Percentiles rank a stretch among this genome's conserved stretches.
Conservation (phyloP, 2,888 invertebrate species). For the Epicampocera succincta region DNA sequence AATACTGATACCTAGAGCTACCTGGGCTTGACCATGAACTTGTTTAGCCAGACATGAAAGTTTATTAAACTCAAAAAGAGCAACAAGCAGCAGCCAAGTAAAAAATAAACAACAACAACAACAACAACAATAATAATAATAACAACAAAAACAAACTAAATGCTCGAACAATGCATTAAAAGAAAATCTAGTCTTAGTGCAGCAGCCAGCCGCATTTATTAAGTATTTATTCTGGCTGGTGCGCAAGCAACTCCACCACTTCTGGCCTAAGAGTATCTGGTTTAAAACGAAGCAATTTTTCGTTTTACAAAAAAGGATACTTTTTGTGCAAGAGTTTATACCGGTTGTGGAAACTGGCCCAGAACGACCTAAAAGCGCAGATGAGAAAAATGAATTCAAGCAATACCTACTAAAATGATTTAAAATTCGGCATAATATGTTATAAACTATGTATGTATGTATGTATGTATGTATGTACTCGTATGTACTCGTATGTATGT, state of each 20-base stretch:
- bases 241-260: conserved; percentile 16
- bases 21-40: conserved; percentile 69
- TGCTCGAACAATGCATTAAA: conserved; percentile 30
- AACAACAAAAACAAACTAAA: background rate
- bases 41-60: conserved; percentile 69
- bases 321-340: conserved; percentile 3
- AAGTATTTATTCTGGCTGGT: conserved; percentile 8
- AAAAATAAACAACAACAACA: background rate
- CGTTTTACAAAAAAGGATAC: conserved; percentile 18
- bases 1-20: conserved; percentile 20
- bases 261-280: background rate
- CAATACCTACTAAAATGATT: conserved; percentile 53
- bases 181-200: conserved; percentile 10
- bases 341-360: conserved; percentile 3
- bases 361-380: background rate
- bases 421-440: conserved; percentile 27
- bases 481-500: background rate
- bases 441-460: background rate
- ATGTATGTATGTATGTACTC: background rate
- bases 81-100: conserved; percentile 19
- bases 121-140: background rate
- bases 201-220: conserved; percentile 1
- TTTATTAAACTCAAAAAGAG: conserved; percentile 63
- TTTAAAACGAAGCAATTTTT: too few species aligned
- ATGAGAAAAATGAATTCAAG: conserved; percentile 1